Evolutionary conservation across 2,888 invertebrate genomes (phyloP), one percentile per base, ranked within the genome.

Genomic region (Synanthedon andrenaeformis): DNA sequence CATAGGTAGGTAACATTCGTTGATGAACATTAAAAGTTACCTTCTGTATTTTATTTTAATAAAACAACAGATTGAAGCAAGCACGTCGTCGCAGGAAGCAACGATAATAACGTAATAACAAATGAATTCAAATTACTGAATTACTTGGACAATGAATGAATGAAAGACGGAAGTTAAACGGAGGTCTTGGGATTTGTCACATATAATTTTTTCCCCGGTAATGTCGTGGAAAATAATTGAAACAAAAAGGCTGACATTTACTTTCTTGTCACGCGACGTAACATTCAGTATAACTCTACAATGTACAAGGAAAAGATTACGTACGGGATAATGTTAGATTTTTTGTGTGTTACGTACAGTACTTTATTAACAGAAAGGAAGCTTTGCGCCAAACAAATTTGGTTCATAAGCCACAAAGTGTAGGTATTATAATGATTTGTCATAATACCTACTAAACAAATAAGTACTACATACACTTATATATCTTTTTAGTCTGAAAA

Each of bases 211-310:
- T 45, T 45, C 45, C 45, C 14, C 45, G 45, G 45, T 45, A 45
- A 45, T 45, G 45, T 14, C 13, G 45, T 13, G 45, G 45, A 76
- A 62, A 67, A 67, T 74, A 74, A 78, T 76, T 75, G 75, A 74
- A 72, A 74, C 69, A 72, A 71, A 77, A 70, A 68, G 72, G 67
- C 65, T 67, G 66, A 67, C 69, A 74, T 76, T 76, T 70, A 63
- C 65, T 72, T 78, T 70, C 71, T 57, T 65, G 72, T 75, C 78
- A 78, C 78, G 78, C 74, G 69, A 75, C 73, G 64, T 62, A 61
- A 72, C 72, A 78, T 78, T 74, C 64, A 60, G 55, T 55, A 51
- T 45, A 58, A 14, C 45, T 45, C 45, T 12, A 14, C 14, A 45
- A 62, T 62, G 63, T 67, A 62, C 60, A 63, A 64, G 65, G 57